phyloP scores from a whole-genome alignment of 2,888 invertebrate species.

The Cephus pygmeus region DNA sequence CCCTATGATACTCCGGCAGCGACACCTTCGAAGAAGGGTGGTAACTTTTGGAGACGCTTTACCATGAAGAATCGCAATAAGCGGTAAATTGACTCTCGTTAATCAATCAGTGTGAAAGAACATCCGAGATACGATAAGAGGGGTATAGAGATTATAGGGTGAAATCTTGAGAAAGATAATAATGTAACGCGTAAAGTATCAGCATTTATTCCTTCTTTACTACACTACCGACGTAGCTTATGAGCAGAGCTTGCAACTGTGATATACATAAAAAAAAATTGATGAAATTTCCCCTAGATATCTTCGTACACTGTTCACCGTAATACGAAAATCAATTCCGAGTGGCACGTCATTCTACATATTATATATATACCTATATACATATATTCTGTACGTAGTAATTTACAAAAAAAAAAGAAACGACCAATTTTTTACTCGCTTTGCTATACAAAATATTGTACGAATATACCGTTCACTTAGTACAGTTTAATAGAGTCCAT shows the following conservation, averaged over 20 bases:
- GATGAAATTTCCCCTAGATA: conserved; percentile 9
- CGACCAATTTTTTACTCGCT: background rate
- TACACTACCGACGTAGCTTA: conserved; percentile 48
- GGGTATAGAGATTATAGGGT: background rate
- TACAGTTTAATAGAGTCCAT: background rate
- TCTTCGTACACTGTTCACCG: background rate
- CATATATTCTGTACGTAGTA: background rate
- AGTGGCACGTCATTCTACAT: background rate
- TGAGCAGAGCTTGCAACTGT: conserved; percentile 60
- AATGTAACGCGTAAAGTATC: background rate
- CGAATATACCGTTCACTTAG: background rate
- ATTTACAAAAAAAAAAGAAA: background rate
- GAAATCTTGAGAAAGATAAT: conserved; percentile 11
- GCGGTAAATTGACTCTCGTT: conserved; percentile 67
- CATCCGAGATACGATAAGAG: background rate
- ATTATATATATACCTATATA: background rate
- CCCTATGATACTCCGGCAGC: conserved; percentile 52
- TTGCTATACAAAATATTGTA: background rate
- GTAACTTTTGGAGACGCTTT: conserved; percentile 75
- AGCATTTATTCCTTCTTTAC: conserved; percentile 27
- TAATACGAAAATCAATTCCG: background rate
- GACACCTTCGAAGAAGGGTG: conserved; percentile 55
- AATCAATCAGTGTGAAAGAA: background rate
- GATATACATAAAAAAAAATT: conserved; percentile 49
- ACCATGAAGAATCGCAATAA: conserved; percentile 78